Evolutionary conservation across 2,797 vertebrate species (phyloP).

Genomic region (Malurus splendens): DNA sequence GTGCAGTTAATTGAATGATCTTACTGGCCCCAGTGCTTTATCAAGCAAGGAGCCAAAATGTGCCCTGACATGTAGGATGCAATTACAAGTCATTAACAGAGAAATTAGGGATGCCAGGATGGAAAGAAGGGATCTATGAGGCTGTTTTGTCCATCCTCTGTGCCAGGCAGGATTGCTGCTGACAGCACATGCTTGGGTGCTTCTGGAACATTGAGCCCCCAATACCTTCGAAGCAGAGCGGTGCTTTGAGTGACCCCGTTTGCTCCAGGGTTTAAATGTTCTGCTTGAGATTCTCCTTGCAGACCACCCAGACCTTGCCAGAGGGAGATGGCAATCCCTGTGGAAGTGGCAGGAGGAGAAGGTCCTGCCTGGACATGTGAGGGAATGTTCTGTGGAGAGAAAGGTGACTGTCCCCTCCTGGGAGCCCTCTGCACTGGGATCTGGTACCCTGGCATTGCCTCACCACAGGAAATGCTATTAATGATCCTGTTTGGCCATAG

Average conservation of each 20-base stretch:
- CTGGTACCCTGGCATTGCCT: not conserved
- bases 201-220: not conserved
- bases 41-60: slow-evolving; percentile 35
- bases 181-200: slow-evolving; percentile 1
- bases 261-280: not conserved
- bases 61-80: slow-evolving; percentile 10
- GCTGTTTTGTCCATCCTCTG: not conserved
- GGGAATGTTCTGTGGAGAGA: not conserved
- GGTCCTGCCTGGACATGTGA: fast-evolving
- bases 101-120: slow-evolving; percentile 20
- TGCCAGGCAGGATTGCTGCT: not conserved
- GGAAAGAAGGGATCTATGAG: not conserved
- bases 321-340: not conserved
- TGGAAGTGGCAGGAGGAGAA: not conserved
- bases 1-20: not conserved
- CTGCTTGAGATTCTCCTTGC: not conserved
- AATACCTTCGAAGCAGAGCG: not conserved
- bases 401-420: not conserved
- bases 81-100: slow-evolving; percentile 41
- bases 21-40: not conserved
- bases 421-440: not conserved
- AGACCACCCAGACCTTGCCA: not conserved
- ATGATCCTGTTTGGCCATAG: not conserved
- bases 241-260: not conserved
- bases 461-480: not conserved